Conservation (phyloP, 1,140 invertebrate species). For the Oedothorax gibbosus region DNA sequence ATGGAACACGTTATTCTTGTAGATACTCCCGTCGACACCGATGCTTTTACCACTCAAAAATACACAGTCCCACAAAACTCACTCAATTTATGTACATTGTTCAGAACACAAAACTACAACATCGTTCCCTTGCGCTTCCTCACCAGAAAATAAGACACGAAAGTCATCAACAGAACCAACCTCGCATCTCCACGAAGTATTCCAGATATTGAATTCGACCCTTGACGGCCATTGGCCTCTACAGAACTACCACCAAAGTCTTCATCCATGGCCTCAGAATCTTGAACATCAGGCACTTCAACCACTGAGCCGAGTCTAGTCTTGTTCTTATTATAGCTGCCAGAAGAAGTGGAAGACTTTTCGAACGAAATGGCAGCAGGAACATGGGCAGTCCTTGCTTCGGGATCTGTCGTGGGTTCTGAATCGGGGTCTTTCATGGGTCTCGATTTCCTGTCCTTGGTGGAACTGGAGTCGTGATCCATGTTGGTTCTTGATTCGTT, state of each 20-base stretch:
- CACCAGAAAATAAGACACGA: slow-evolving; percentile 3
- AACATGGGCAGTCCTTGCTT: too few relatives aligned
- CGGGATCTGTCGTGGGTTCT: too few relatives aligned
- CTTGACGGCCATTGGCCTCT: not conserved
- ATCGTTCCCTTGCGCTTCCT: slow-evolving; percentile 20
- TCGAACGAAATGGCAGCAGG: too few relatives aligned
- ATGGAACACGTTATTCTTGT: too few relatives aligned
- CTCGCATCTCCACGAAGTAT: not conserved
- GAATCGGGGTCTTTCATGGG: too few relatives aligned
- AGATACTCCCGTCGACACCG: too few relatives aligned
- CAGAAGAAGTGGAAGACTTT: not conserved
- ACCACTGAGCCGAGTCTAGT: not conserved
- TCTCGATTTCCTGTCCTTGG: too few relatives aligned
- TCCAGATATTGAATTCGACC: not conserved
- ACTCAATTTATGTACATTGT: too few relatives aligned
- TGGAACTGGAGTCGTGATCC: too few relatives aligned
- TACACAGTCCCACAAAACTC: not conserved
- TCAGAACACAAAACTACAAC: not conserved
- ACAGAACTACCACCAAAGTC: not conserved
- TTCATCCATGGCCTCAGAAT: not conserved
- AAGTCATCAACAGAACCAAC: slow-evolving; percentile 1
- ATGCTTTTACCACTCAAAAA: not conserved
- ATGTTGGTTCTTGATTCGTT: too few relatives aligned
- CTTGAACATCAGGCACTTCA: not conserved
- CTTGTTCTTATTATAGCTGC: not conserved